Evolutionary conservation across 2,797 vertebrate species (phyloP).

Genomic region (Trichosurus vulpecula): DNA sequence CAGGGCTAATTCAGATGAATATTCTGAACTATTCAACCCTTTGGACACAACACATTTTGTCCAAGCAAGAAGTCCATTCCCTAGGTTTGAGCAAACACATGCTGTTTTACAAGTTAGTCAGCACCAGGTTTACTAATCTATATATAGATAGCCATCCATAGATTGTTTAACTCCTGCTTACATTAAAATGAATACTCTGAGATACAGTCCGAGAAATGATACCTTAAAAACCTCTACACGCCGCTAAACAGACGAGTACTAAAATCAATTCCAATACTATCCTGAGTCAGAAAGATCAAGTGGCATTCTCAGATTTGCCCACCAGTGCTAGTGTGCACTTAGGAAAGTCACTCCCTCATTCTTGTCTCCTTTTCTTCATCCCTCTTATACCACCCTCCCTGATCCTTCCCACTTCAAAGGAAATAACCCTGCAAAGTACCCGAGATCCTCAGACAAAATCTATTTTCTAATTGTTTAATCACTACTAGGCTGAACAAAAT

Average conservation of each 20-base stretch:
- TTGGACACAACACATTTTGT: neutral
- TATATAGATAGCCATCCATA: neutral
- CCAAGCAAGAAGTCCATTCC: neutral
- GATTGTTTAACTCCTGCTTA: neutral
- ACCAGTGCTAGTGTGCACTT: neutral
- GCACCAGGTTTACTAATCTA: neutral
- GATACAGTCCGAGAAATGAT: neutral
- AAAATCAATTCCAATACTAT: neutral
- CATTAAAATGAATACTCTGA: neutral
- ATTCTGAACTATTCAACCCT: neutral
- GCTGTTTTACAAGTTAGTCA: neutral
- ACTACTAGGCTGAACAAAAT: constrained; percentile 14
- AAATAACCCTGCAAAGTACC: neutral
- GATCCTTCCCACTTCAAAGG: neutral
- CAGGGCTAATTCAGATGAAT: neutral
- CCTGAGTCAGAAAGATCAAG: neutral
- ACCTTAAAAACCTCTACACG: neutral
- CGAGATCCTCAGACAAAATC: constrained; percentile 42
- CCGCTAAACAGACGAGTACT: neutral
- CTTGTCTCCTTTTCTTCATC: neutral
- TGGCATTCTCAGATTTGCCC: neutral
- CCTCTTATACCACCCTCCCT: neutral
- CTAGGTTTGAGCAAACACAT: neutral
- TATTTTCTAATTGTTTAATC: constrained; percentile 42
- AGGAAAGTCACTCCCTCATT: neutral